A percentile compares a stretch with the other conserved stretches of the same genome.
Conservation (phyloP, 2,888 invertebrate genomes). For the Limnephilus auricula region DNA sequence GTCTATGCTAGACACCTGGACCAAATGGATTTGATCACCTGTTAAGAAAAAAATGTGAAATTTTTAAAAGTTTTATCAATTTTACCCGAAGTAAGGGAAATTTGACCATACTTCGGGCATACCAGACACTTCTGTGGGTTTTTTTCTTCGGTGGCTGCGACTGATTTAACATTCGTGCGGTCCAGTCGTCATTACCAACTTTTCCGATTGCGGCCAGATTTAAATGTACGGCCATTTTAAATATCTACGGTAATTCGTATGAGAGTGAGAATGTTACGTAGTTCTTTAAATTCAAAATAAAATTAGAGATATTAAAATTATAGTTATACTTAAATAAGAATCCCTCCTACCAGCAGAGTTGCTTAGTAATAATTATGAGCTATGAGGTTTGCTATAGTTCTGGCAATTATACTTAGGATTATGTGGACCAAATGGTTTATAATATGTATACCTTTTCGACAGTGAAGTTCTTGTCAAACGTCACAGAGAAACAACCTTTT, state of each 20-base stretch:
- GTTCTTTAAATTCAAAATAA: neutral
- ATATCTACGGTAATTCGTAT: neutral
- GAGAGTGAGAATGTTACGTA: neutral
- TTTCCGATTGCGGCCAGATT: neutral
- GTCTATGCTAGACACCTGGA: neutral
- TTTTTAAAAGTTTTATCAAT: neutral
- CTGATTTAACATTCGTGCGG: conserved; percentile 24
- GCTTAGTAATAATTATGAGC: too few relatives aligned
- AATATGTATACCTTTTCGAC: too few relatives aligned
- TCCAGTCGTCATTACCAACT: neutral
- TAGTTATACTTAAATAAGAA: too few relatives aligned
- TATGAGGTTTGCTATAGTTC: too few relatives aligned
- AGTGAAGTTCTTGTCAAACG: too few relatives aligned
- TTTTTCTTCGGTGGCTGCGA: neutral
- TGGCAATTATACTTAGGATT: too few relatives aligned
- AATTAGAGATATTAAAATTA: neutral
- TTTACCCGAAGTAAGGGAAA: neutral
- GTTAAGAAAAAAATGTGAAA: neutral
- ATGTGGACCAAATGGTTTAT: too few relatives aligned
- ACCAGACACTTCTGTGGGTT: neutral
- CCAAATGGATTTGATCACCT: neutral
- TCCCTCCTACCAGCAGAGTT: too few relatives aligned
- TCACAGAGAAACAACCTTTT: too few relatives aligned
- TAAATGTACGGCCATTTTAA: neutral
- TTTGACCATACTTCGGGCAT: neutral